These are phyloP conservation scores for Pseudoatta argentina DNA, from an alignment of 1,140 invertebrate genomes.

Conservation along the genomic window DNA sequence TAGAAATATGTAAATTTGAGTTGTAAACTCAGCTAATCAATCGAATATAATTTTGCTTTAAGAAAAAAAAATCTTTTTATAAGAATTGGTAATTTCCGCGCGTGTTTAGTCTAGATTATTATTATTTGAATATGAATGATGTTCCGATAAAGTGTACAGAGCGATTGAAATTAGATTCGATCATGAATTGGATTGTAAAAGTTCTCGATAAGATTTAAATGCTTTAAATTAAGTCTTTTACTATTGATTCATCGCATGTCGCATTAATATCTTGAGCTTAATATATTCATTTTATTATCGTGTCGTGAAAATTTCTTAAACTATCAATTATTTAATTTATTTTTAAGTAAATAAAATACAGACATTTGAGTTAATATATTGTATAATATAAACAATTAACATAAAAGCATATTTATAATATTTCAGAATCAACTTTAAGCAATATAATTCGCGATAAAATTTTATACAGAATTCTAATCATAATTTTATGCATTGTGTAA, in stretches of 20 bases:
- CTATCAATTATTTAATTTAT: background rate
- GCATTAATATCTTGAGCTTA: too few relatives aligned
- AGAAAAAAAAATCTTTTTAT: background rate
- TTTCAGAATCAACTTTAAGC: too few relatives aligned
- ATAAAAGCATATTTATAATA: too few relatives aligned
- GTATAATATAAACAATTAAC: too few relatives aligned
- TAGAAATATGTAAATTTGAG: background rate
- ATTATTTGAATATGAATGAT: background rate
- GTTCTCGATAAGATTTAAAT: background rate
- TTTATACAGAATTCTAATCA: too few relatives aligned
- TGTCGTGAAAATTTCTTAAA: too few relatives aligned
- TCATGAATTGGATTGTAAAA: background rate
- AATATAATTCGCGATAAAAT: too few relatives aligned
- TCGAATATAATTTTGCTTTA: background rate
- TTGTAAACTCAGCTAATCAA: background rate
- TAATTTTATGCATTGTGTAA: too few relatives aligned
- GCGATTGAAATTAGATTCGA: background rate
- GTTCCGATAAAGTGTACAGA: background rate
- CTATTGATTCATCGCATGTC: background rate
- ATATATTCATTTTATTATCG: too few relatives aligned
- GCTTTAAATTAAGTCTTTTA: slow-evolving; percentile 15
- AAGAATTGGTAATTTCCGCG: too few relatives aligned
- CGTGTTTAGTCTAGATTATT: background rate
- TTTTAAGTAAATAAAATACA: too few relatives aligned
- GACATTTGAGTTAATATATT: too few relatives aligned